Percentiles rank a stretch among this genome's conserved stretches.
Evolutionary conservation across 2,888 invertebrate genomes (phyloP).

Genomic region (Drosophila fungiperda): DNA sequence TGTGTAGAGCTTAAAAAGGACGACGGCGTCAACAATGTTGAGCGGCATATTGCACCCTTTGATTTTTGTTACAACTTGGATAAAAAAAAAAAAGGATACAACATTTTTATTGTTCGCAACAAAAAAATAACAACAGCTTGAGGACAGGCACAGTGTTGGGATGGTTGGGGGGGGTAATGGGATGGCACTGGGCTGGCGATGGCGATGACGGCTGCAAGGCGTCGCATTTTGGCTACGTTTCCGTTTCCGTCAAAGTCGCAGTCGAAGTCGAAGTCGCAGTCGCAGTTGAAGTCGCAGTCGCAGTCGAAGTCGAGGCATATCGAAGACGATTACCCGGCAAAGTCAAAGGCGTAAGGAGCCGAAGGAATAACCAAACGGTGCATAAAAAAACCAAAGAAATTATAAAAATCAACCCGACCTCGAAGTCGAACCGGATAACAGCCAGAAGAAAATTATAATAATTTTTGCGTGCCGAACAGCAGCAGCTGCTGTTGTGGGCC

Average conservation of each 20-base stretch:
- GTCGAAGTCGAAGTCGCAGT: conserved; percentile 38
- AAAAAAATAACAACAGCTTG: conserved; percentile 73
- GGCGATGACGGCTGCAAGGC: conserved; percentile 62
- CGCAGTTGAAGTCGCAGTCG: background rate
- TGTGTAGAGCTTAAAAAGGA: background rate
- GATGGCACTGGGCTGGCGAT: conserved; percentile 6
- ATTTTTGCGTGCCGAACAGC: conserved; percentile 70
- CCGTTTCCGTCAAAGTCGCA: conserved; percentile 71
- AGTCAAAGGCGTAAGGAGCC: conserved; percentile 50
- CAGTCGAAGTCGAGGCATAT: conserved; percentile 47
- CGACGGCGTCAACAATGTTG: conserved; percentile 45
- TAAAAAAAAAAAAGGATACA: conserved; percentile 55
- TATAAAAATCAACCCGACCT: conserved; percentile 31
- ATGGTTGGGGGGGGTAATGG: background rate
- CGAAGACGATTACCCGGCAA: conserved; percentile 69
- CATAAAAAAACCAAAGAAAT: conserved; percentile 14
- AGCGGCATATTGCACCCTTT: conserved; percentile 74
- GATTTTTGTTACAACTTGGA: conserved; percentile 58
- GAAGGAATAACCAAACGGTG: conserved; percentile 10
- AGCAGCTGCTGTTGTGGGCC: conserved; percentile 44
- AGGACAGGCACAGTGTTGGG: conserved; percentile 5
- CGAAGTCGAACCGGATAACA: conserved; percentile 37
- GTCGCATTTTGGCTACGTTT: conserved; percentile 79
- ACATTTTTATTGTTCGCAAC: conserved; percentile 71
- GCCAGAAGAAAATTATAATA: conserved; percentile 70